Evolutionary conservation across 2,888 invertebrate genomes (phyloP).

Genomic region (Andrena camellia): DNA sequence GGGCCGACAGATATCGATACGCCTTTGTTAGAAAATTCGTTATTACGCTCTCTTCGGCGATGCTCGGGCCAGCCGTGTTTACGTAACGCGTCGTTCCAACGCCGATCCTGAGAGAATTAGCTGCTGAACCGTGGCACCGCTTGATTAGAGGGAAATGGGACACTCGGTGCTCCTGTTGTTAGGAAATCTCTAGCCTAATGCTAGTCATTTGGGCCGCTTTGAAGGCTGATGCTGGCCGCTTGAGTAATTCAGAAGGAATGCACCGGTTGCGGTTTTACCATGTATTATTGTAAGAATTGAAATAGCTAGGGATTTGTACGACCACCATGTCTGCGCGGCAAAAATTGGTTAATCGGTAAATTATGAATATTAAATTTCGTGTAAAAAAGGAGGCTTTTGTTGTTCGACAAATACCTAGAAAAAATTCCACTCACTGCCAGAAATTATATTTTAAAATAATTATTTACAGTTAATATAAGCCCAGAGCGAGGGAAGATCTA

Average conservation of each 20-base stretch:
- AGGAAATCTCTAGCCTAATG: slow-evolving; percentile 29
- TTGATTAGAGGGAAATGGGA: slow-evolving; percentile 13
- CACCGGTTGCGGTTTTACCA: background rate
- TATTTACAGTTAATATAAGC: too few species aligned
- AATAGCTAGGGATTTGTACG: background rate
- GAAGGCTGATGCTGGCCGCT: background rate
- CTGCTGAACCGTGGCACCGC: slow-evolving; percentile 10
- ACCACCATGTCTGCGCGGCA: too few species aligned
- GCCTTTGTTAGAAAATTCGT: slow-evolving; percentile 31
- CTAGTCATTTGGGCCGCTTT: slow-evolving; percentile 8
- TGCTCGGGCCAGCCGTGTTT: background rate
- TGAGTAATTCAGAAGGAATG: background rate
- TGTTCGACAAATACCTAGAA: too few species aligned
- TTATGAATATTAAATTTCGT: too few species aligned
- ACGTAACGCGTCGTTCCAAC: slow-evolving; percentile 8
- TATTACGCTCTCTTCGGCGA: slow-evolving; percentile 28
- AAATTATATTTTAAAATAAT: too few species aligned
- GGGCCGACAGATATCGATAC: slow-evolving; percentile 25
- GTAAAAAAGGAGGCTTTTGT: too few species aligned
- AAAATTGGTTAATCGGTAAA: too few species aligned
- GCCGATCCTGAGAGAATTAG: slow-evolving; percentile 15
- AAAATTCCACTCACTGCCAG: too few species aligned
- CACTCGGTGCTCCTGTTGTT: slow-evolving; percentile 5
- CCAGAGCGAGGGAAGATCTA: too few species aligned
- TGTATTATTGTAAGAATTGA: background rate